phyloP scores from a whole-genome alignment of 2,888 invertebrate genomes.

The Tinea semifulvella region DNA sequence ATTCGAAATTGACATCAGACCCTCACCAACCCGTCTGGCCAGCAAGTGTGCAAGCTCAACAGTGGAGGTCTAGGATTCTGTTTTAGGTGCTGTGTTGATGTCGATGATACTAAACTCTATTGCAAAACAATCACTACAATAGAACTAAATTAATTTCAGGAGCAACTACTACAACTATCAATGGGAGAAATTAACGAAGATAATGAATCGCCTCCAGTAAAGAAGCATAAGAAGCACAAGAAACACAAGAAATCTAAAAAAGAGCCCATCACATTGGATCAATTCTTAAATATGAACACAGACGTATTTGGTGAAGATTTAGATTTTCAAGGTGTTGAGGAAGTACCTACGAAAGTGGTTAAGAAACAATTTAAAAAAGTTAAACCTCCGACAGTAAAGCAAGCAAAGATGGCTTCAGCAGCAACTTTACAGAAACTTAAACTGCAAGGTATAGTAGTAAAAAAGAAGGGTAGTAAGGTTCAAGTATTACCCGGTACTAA shows the following conservation, averaged over 20 bases:
- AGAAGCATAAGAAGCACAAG: slow-evolving; percentile 46
- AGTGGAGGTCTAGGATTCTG: too few species aligned
- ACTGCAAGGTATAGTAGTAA: slow-evolving; percentile 49
- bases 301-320: slow-evolving; percentile 58
- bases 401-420: slow-evolving; percentile 25
- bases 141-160: too few species aligned
- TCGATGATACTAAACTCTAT: too few species aligned
- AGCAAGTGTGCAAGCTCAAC: too few species aligned
- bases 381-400: slow-evolving; percentile 25
- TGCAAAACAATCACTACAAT: too few species aligned
- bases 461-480: slow-evolving; percentile 31
- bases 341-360: slow-evolving; percentile 49
- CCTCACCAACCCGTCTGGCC: too few species aligned
- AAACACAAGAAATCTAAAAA: slow-evolving; percentile 58
- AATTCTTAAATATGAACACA: slow-evolving; percentile 58
- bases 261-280: slow-evolving; percentile 52
- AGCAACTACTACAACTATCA: slow-evolving; percentile 44
- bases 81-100: too few species aligned
- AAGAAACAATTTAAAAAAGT: slow-evolving; percentile 36
- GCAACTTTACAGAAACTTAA: slow-evolving; percentile 46
- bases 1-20: too few species aligned
- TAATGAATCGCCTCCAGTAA: slow-evolving; percentile 12
- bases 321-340: slow-evolving; percentile 54
- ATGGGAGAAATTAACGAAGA: slow-evolving; percentile 31
- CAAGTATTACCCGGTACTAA: slow-evolving; percentile 12